These are phyloP conservation scores for Anabacerthia variegaticeps DNA, from an alignment of 2,797 vertebrate genomes.

Conservation along the genomic window DNA sequence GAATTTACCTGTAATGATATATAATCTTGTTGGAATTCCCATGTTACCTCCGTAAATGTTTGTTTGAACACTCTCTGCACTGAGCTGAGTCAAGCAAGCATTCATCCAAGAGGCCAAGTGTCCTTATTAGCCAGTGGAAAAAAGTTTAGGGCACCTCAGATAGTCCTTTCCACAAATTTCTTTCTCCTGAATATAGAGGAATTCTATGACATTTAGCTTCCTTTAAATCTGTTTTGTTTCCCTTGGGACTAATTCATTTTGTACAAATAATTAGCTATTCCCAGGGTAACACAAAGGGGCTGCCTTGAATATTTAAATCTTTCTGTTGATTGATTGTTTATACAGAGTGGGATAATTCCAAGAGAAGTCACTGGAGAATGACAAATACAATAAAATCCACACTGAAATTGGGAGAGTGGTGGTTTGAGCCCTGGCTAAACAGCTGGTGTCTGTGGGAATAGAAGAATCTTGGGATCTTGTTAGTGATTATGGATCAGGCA, in stretches of 20 bases:
- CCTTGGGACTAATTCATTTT: background rate
- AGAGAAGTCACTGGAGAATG: background rate
- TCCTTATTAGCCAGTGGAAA: background rate
- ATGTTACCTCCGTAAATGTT: background rate
- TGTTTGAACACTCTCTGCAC: background rate
- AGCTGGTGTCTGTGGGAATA: background rate
- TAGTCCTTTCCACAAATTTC: background rate
- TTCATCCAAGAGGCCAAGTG: background rate
- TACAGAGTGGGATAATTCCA: background rate
- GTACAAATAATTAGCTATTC: background rate
- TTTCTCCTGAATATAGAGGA: background rate
- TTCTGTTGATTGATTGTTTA: background rate
- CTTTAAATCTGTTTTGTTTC: background rate
- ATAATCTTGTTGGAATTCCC: background rate
- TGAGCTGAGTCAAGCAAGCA: background rate
- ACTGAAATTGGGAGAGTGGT: background rate
- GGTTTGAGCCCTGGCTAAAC: too few relatives aligned
- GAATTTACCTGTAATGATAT: background rate
- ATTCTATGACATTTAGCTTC: background rate
- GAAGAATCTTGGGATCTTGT: background rate
- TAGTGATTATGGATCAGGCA: background rate
- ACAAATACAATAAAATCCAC: background rate
- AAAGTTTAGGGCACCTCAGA: background rate
- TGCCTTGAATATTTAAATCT: background rate
- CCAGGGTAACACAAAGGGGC: background rate